Evolutionary conservation across 2,888 invertebrate species (phyloP).

Genomic region (Nesidiocoris tenuis): DNA sequence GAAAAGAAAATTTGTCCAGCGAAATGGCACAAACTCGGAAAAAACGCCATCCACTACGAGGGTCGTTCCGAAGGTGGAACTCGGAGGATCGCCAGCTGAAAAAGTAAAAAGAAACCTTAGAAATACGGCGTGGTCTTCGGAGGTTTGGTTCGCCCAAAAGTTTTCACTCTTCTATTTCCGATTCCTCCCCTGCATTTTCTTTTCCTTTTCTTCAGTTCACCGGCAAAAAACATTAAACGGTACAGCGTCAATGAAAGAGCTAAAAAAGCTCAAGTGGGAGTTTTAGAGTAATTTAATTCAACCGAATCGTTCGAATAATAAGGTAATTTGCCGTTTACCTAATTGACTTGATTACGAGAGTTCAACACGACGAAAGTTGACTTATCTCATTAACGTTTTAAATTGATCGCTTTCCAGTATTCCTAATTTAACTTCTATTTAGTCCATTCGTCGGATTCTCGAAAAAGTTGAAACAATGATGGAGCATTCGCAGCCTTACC

Average conservation of each 20-base stretch:
- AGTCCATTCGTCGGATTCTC: too few species aligned
- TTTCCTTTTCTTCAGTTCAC: not conserved
- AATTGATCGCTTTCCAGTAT: not conserved
- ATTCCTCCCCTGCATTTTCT: slow-evolving; percentile 2
- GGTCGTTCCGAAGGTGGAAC: not conserved
- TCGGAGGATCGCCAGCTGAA: not conserved
- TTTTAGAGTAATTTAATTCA: not conserved
- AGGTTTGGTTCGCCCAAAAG: slow-evolving; percentile 24
- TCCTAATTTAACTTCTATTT: not conserved
- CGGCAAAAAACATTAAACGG: not conserved
- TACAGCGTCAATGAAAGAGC: not conserved
- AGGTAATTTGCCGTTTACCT: not conserved
- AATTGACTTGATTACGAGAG: not conserved
- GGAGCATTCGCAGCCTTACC: too few species aligned
- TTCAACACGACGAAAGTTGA: not conserved
- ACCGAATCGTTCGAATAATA: not conserved
- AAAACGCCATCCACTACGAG: not conserved
- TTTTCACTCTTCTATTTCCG: slow-evolving; percentile 17
- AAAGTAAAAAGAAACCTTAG: not conserved
- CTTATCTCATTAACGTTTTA: too few species aligned
- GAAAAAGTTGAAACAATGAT: too few species aligned
- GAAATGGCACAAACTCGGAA: not conserved
- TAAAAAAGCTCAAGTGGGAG: not conserved
- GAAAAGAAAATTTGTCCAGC: not conserved
- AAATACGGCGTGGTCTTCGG: not conserved